These are phyloP conservation scores for Siniperca knerii DNA, from an alignment of 2,113 vertebrate genomes.

Conservation along the genomic window DNA sequence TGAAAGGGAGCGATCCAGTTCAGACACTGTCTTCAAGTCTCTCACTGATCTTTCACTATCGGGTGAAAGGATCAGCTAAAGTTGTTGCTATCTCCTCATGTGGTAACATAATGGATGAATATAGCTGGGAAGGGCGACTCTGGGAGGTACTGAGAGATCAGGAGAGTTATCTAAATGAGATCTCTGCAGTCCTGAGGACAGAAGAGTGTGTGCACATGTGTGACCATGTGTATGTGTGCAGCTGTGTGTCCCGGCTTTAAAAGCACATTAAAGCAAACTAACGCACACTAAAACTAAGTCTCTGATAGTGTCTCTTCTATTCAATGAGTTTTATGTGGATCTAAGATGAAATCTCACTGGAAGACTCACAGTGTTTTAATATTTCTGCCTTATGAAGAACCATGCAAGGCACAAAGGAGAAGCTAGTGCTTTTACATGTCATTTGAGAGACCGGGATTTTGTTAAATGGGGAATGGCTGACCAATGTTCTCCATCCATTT, in stretches of 20 bases:
- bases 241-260: conserved; percentile 27
- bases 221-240: conserved; percentile 23
- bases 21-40: conserved; percentile 7
- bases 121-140: conserved; percentile 33
- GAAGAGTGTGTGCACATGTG: conserved; percentile 21
- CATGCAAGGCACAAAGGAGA: neutral
- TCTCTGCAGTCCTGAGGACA: conserved; percentile 59
- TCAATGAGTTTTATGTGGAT: neutral
- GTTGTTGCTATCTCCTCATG: conserved; percentile 49
- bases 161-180: conserved; percentile 73
- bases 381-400: conserved; percentile 1
- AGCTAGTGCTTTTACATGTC: neutral
- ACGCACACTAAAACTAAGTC: neutral
- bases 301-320: conserved; percentile 5
- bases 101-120: conserved; percentile 52
- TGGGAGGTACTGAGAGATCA: conserved; percentile 56
- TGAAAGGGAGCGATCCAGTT: conserved; percentile 3
- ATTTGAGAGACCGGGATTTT: conserved; percentile 1
- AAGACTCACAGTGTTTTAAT: neutral
- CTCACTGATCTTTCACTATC: conserved; percentile 38
- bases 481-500: neutral
- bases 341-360: conserved; percentile 4
- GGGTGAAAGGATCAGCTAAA: conserved; percentile 34
- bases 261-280: conserved; percentile 19
- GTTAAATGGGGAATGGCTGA: neutral